Percentiles rank a stretch among this genome's conserved stretches.
Evolutionary conservation across 1,140 invertebrate species (phyloP).

Genomic region (Pseudobourletiella spinata): DNA sequence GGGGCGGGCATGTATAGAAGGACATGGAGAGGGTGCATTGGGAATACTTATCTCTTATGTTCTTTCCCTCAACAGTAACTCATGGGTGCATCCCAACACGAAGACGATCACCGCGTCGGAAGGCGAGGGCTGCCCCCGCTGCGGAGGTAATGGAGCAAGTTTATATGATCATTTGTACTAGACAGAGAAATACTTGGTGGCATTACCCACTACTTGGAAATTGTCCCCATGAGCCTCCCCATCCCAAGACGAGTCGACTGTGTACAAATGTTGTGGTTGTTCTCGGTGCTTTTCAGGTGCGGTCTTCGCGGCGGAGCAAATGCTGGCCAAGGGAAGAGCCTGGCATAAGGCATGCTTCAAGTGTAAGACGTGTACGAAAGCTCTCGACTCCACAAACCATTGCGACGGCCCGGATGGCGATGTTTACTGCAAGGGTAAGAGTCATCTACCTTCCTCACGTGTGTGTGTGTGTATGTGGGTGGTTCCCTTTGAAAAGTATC

Average conservation of each 20-base stretch:
- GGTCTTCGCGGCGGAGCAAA: conserved; percentile 88
- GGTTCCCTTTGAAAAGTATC: no score
- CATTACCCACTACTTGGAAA: no score
- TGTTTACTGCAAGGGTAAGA: conserved; percentile 98
- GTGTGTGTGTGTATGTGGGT: background rate
- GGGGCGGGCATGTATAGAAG: no score
- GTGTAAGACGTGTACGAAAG: conserved; percentile 78
- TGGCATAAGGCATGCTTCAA: conserved; percentile 86
- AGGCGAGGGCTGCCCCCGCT: conserved; percentile 79
- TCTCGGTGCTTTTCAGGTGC: conserved; percentile 45
- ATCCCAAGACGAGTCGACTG: no score
- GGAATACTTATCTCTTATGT: no score
- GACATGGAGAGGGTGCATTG: no score
- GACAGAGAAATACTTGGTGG: no score
- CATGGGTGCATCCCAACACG: conserved; percentile 20
- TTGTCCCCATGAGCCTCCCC: no score
- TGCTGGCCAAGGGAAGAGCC: conserved; percentile 77
- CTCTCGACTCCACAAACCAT: conserved; percentile 84
- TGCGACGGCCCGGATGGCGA: conserved; percentile 84
- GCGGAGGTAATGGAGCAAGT: conserved; percentile 53
- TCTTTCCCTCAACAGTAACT: conserved; percentile 6
- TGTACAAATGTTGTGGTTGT: no score
- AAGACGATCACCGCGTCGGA: conserved; percentile 40
- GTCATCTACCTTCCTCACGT: conserved; percentile 1
- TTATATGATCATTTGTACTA: no score